These are phyloP conservation scores for Callocephalon fimbriatum DNA, from an alignment of 2,113 vertebrate species.

Conservation along the genomic window DNA sequence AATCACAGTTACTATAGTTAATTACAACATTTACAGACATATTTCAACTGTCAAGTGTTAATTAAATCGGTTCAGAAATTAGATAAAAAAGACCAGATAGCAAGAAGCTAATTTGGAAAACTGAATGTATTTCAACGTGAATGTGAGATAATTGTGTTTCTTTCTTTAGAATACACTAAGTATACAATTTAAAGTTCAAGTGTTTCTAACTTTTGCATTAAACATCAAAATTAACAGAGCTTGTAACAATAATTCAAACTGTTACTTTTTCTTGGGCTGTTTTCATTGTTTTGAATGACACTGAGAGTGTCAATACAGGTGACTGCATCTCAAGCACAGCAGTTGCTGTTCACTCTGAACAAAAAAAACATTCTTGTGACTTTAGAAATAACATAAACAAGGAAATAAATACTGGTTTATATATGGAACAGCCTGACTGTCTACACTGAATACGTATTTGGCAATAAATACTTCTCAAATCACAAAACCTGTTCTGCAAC, in stretches of 20 bases:
- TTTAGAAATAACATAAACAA: neutral
- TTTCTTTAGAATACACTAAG: neutral
- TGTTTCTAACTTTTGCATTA: neutral
- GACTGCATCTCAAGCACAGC: neutral
- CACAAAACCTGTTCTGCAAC: constrained; percentile 30
- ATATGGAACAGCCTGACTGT: neutral
- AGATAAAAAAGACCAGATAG: neutral
- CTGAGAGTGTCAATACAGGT: neutral
- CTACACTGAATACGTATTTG: neutral
- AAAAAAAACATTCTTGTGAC: neutral
- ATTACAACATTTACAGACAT: neutral
- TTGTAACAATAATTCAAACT: neutral
- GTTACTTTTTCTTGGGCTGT: neutral
- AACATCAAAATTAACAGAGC: neutral
- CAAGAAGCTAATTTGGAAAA: neutral
- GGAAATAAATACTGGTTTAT: neutral
- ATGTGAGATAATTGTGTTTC: rapidly evolving
- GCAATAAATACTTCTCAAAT: neutral
- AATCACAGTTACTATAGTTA: neutral
- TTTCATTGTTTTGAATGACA: neutral
- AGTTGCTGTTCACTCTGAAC: neutral
- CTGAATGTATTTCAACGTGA: neutral
- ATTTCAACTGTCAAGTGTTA: neutral
- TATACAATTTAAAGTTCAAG: neutral
- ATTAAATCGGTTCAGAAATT: neutral